Conservation (phyloP, 64 coral and sea anemone species). For the Platygyra sinensis region DNA sequence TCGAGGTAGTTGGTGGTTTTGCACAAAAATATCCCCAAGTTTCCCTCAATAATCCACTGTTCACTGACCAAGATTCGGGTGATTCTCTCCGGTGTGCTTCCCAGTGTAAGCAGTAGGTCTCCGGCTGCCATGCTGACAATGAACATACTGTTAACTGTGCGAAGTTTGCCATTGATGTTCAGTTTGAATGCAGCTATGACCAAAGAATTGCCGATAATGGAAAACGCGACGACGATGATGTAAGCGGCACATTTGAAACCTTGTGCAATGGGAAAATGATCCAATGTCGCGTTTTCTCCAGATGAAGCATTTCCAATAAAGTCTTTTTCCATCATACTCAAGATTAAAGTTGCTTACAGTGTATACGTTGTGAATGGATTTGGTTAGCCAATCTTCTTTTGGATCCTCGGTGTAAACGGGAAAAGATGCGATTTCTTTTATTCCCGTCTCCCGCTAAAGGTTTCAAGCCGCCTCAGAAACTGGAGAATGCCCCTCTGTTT, state of each 20-base stretch:
- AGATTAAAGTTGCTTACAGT: background rate
- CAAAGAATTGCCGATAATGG: slow-evolving; percentile 59
- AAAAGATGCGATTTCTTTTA: too few relatives aligned
- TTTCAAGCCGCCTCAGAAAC: too few relatives aligned
- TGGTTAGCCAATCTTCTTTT: background rate
- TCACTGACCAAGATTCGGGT: slow-evolving; percentile 58
- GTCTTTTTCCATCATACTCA: background rate
- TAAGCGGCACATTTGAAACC: slow-evolving; percentile 44
- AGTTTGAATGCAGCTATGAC: slow-evolving; percentile 77
- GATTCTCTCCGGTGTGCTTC: slow-evolving; percentile 80
- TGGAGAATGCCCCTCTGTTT: too few relatives aligned
- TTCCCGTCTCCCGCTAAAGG: too few relatives aligned
- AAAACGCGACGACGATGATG: background rate
- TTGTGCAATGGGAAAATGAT: background rate
- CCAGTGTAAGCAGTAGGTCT: slow-evolving; percentile 68
- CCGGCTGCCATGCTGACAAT: slow-evolving; percentile 71
- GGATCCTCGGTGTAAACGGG: too few relatives aligned
- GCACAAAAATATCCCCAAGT: slow-evolving; percentile 60
- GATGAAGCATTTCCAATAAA: background rate
- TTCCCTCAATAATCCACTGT: slow-evolving; percentile 58
- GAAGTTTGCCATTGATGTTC: slow-evolving; percentile 65
- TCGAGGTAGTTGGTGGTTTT: slow-evolving; percentile 61
- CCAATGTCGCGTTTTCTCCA: background rate
- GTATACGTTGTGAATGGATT: background rate
- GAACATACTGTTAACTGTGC: slow-evolving; percentile 83